Evolutionary conservation across 2,888 invertebrate species (phyloP), one percentile per base, ranked within the genome.

Genomic region (Alsophila aescularia): DNA sequence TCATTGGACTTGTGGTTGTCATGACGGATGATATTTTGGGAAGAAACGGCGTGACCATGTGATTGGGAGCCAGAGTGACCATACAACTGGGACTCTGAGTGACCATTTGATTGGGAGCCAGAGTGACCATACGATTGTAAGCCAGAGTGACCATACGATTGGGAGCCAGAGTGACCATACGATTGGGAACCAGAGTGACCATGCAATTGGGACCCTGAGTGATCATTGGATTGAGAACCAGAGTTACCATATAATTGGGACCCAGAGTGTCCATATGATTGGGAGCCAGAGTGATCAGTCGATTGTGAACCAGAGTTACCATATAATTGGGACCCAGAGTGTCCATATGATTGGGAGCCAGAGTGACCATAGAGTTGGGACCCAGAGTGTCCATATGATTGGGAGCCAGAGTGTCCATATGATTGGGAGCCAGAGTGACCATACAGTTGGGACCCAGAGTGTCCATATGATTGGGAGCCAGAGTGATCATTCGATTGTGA

Each of bases 1-100:
- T 48, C 51, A 18, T 45, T 37, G 32, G 57, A 60, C n/a, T 63
- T 44, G 53, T 60, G 67, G 47, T 55, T 57, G 35, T 67, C 64
- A 32, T 75, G 72, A 9, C 65, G 64, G 39, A 70, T 53, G 34
- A 72, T 69, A 43, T 57, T 70, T 42, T 72, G 72, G 5, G 70
- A 70, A 32, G 72, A 68, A 21, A 64, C 59, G 7, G 68, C 65
- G 37, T 70, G 61, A 32, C 59, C 54, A 18, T 66, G 42, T 27
- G 61, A 56, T 14, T 67, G 49, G 16, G 59, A 48, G 12, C 42
- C 47, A 32, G 58, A 52, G 37, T 70, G 60, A 34, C 59, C 54
- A 18, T 66, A 42, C 31, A 60, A 56, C 12, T 67, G 49, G 21
- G 24, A 2, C 7, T 8, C 24, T 7, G 24, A 24, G 24, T 24